Conservation (phyloP, 2,797 vertebrate species). For the Leontocebus nigricollis region DNA sequence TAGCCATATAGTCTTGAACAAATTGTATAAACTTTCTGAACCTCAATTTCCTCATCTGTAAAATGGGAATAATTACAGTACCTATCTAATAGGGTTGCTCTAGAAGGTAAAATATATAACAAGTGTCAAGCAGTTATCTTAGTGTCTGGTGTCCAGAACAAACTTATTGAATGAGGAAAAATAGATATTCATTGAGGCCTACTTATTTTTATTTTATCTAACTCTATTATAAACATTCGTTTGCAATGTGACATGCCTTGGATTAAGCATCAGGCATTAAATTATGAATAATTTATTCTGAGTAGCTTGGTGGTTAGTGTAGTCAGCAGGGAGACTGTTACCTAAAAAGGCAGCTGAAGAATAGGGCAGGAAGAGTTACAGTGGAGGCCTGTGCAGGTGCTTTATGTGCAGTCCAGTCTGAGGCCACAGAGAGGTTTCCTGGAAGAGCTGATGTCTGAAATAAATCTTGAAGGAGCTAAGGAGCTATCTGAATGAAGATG, state of each 20-base stretch:
- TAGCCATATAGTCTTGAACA: neutral
- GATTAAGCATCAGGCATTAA: neutral
- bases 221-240: neutral
- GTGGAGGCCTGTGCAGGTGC: rapidly evolving
- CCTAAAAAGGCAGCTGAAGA: neutral
- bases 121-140: neutral
- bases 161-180: neutral
- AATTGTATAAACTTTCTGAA: neutral
- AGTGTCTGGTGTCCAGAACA: neutral
- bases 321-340: neutral
- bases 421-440: neutral
- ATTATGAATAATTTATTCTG: neutral
- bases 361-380: neutral
- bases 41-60: neutral
- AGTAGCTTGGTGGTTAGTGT: neutral
- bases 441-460: neutral
- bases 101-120: neutral
- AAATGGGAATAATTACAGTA: neutral
- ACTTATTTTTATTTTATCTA: neutral
- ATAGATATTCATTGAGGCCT: neutral
- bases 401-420: rapidly evolving
- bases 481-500: neutral
- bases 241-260: neutral
- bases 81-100: neutral
- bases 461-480: neutral